Base-by-base conservation (phyloP, 2,888 invertebrate genomes). In the Parapristionchus giblindavisi region DNA sequence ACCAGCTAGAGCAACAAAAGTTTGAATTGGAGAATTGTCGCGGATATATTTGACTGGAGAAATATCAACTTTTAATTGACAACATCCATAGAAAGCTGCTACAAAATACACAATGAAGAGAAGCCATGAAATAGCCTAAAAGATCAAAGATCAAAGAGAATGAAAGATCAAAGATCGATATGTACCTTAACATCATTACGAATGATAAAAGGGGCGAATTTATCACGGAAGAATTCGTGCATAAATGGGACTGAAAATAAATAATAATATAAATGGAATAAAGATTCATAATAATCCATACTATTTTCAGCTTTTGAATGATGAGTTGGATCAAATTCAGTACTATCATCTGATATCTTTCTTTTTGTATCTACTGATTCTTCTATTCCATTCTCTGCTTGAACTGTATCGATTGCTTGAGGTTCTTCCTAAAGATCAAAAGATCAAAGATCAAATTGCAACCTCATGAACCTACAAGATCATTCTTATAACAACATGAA, bases 1-100 rank as follows among this genome's bases (percentile, higher is more conserved):
- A 87, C 85, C 86, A 51, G 87, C 87, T 36, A 87, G 77, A 58
- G 81, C 79, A 27, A 87, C 87, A 66, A 87, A 87, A 0, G 86
- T 87, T 54, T 87, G 87, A 60, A 87, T 87, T 43, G 87, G 87
- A 8, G 87, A 87, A 68, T 86, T 85, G 71, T 87, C 87, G 17
- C 87, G 80, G 56, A 87, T 87, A 78, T 87, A 87, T 76, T 87
- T 87, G 76, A 87, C 85, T 6, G 87, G 87, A 51, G 83, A 83
- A 76, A 87, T 87, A 76, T 87, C 86, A 1, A 87, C 85, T 51
- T 81, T 81, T 52, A 87, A 81, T 29, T 83, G 80, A 17, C 81
- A 81, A 75, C 87, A 87, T 38, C 87, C 87, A 75, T 87, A 87
- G 73, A 87, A 78, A 36, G 83, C 83, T 32, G 86, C 72, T 29